Evolutionary conservation across 1,140 invertebrate genomes (phyloP).

Genomic region (Melipona quadrifasciata): DNA sequence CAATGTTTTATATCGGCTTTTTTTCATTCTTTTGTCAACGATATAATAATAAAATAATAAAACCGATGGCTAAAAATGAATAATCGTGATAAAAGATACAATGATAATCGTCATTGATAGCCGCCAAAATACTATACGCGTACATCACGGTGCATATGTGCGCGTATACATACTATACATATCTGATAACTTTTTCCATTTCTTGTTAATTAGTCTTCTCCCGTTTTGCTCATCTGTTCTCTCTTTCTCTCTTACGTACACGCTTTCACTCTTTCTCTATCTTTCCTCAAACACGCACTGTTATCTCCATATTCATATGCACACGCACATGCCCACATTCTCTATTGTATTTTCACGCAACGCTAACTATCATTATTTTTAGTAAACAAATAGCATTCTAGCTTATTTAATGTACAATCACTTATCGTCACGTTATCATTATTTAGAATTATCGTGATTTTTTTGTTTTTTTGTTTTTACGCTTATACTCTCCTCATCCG

Average conservation of each 20-base stretch:
- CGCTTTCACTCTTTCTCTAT: slow-evolving; percentile 16
- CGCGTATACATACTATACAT: slow-evolving; percentile 34
- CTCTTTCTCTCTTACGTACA: background rate
- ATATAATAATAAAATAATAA: slow-evolving; percentile 73
- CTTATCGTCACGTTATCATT: slow-evolving; percentile 68
- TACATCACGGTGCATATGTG: slow-evolving; percentile 50
- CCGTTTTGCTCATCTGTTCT: slow-evolving; percentile 33
- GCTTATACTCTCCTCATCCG: background rate
- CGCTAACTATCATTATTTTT: slow-evolving; percentile 67
- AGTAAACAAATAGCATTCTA: slow-evolving; percentile 77
- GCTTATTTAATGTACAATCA: slow-evolving; percentile 71
- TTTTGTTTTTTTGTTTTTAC: background rate
- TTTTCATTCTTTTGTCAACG: slow-evolving; percentile 32
- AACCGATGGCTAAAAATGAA: slow-evolving; percentile 68
- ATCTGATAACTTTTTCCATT: slow-evolving; percentile 36
- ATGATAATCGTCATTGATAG: slow-evolving; percentile 71
- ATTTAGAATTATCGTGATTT: slow-evolving; percentile 73
- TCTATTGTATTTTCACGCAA: slow-evolving; percentile 52
- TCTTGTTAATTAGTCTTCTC: slow-evolving; percentile 54
- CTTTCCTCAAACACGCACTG: background rate
- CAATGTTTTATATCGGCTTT: slow-evolving; percentile 25
- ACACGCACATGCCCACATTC: background rate
- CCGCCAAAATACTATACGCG: slow-evolving; percentile 31
- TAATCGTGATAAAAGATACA: slow-evolving; percentile 71
- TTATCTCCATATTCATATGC: background rate